Evolutionary conservation across 1,140 invertebrate species (phyloP).

Genomic region (Cyphomyrmex costatus): DNA sequence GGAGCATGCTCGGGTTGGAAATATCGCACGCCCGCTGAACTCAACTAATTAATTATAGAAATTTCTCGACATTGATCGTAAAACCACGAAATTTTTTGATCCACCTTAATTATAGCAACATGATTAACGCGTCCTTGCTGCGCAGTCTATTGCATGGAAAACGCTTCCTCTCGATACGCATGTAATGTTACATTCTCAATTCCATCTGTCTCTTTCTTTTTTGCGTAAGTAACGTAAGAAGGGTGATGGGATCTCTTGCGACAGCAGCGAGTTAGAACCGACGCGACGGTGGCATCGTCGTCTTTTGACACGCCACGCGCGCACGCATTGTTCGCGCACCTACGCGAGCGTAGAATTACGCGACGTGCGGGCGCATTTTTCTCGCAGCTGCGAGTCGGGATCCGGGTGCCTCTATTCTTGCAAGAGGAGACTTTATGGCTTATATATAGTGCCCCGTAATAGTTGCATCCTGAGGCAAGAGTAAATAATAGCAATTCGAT

Average conservation of each 20-base stretch:
- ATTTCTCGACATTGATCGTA: neutral
- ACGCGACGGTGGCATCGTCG: constrained; percentile 18
- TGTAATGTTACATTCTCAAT: constrained; percentile 6
- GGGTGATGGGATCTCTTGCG: constrained; percentile 26
- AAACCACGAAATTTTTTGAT: neutral
- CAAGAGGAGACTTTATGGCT: neutral
- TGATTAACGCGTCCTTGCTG: neutral
- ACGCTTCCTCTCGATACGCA: neutral
- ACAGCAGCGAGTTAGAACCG: constrained; percentile 42
- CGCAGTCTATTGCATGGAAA: neutral
- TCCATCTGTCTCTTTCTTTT: neutral
- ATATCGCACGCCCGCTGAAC: neutral
- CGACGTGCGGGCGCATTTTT: constrained; percentile 33
- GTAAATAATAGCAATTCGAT: neutral
- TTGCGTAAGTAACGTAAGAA: constrained; percentile 48
- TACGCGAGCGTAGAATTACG: constrained; percentile 53
- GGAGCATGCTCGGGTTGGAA: neutral
- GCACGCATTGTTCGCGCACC: constrained; percentile 51
- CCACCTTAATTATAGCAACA: neutral
- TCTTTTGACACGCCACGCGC: constrained; percentile 58
- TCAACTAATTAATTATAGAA: neutral
- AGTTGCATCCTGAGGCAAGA: neutral
- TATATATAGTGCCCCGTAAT: neutral
- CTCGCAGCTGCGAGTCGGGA: neutral
- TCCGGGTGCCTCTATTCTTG: constrained; percentile 23